Evolutionary conservation across 1,140 invertebrate genomes (phyloP), one percentile per base, ranked within the genome.

Genomic region (Lycorma delicatula): DNA sequence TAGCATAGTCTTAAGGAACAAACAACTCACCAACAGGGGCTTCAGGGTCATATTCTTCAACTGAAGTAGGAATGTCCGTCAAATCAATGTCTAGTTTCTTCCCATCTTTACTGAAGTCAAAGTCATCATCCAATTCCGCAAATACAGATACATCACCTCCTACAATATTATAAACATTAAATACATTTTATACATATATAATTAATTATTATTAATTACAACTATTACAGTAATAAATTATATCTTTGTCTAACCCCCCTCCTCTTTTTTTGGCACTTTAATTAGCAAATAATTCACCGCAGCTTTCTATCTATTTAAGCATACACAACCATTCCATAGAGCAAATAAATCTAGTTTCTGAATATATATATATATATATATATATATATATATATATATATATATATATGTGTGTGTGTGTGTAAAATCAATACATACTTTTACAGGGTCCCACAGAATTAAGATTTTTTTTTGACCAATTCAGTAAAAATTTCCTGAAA

Each of bases 21-120:
- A n/a, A 9, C 16, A 4, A 44, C 41, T 44, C 11, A 44, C 41
- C 41, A 44, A 44, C 41, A 7, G 41, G 23, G 16, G 18, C 23
- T 44, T 44, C 41, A 18, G 41, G 41, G 16, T 44, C 41, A 44
- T 44, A 44, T 20, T 44, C 41, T 22, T 44, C 41, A 16, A 44
- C 23, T 5, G 6, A 20, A 6, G 41, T 44, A 20, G 41, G 41
- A 44, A 44, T 44, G 11, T 44, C 41, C 18, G 41, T 16, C 41
- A 44, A 6, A 22, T 44, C 41, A 18, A 44, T 20, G 41, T 44
- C 16, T 9, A 44, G 18, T 22, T 44, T 44, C 41, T 44, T 44
- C 41, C 23, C 41, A 16, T 44, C 23, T 20, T 20, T 18, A 16
- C 16, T 7, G 23, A 2, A 6, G 41, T 20, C 18, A 2, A 44